Base-by-base conservation (phyloP, 2,888 invertebrate species). In the Prionchulus punctatus region DNA sequence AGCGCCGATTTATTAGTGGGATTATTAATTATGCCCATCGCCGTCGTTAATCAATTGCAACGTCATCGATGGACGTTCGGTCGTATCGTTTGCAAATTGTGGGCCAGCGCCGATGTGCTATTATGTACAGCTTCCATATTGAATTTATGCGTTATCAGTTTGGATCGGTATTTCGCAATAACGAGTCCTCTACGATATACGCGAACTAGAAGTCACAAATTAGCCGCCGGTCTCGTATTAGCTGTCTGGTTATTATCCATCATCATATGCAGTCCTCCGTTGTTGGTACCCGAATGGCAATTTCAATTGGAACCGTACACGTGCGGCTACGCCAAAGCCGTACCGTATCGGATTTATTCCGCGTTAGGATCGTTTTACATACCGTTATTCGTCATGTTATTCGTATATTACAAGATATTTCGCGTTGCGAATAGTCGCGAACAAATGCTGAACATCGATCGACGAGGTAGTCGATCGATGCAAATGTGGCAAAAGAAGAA, bases 311-410 rank as follows among this genome's bases (percentile, higher is more conserved):
- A 36, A n/a, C 18, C 3, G 2, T 2, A 48, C 2, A 4, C 28
- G n/a, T 55, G 55, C 25, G 55, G 36, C 7, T 55, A 55, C 25
- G 56, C 43, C 23, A 26, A 43, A 15, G 49, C 61, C 3, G 64
- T 62, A 43, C 69, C 71, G 18, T 72, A 72, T 58, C 61, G 70
- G 18, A 67, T 72, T 49, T 72, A 73, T 63, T 71, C 75, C 15
- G 73, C 75, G 2, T 61, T 72, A 28, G 75, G 75, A 1, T 74
- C 74, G 23, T 73, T 75, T 62, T 73, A 71, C 61, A 64, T 73
- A 28, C 73, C 73, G 1, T 61, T 72, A 47, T 57, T 70, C 47
- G 70, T 73, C n/a, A 74, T 73, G 72, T 63, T 70, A 1, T 71
- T 67, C 43, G 73, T 75, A 36, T 73, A 73, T 59, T 68, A 69